Base-by-base conservation (phyloP, 2,888 invertebrate genomes). In the Dascillus cervinus region DNA sequence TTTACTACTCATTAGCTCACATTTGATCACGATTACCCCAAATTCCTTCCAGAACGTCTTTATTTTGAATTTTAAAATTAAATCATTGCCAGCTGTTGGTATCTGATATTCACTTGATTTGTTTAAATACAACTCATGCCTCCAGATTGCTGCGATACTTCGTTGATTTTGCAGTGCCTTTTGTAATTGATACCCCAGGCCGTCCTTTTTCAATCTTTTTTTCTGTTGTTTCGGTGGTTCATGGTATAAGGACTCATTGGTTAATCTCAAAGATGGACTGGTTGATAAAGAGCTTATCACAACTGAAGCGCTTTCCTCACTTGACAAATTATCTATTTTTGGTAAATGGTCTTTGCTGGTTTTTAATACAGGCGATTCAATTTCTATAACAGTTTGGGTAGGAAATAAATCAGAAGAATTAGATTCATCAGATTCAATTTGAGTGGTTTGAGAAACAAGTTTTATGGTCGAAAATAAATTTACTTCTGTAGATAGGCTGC, bases 81-180 rank as follows among this genome's bases (percentile, higher is more conserved):
- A 29, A 19, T 44, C 27, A 10, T 45, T 39, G 22, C 44, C 33
- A 20, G 41, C 29, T 21, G 32, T 37, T 11, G 68, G 66, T 11
- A 68, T 58, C 2, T 65, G 42, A 45, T 69, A 66, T 43, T 60
- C 65, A 5, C 69, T 64, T 48, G 62, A 64, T 41, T 55, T 60
- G 1, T 69, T 71, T 39, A 70, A 53, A 55, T 60, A 72, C 34
- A 60, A 55, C 50, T 75, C 73, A 46, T 75, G 72, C 52, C 70
- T 65, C 73, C 73, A 73, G 29, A 74, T 57, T 14, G 66, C 65
- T 29, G 67, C 38, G 38, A 58, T 63, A 0, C 67, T 62, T 32
- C 58, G 66, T 50, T 69, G 69, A 51, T 68, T 67, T 54, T 66
- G 67, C 38, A 73, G 43, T 6, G 70, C 50, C 20, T 46, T 53